Evolutionary conservation across 2,888 invertebrate species (phyloP).

Genomic region (Tachina fera): DNA sequence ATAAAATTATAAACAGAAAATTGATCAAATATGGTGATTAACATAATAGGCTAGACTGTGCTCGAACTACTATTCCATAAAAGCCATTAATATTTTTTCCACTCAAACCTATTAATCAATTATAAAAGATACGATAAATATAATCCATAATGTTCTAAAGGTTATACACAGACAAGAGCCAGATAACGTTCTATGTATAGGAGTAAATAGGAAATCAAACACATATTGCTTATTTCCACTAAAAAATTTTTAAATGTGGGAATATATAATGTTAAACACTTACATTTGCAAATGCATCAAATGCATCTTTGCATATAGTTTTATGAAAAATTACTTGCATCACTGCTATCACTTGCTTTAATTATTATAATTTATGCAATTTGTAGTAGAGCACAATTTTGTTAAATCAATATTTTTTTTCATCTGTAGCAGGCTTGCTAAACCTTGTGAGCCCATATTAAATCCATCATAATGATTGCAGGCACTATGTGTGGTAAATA

Average conservation of each 20-base stretch:
- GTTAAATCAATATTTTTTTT: not conserved
- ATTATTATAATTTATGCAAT: constrained; percentile 37
- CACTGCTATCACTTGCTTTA: not conserved
- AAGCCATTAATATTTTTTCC: too few species aligned
- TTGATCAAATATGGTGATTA: too few species aligned
- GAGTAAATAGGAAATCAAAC: not conserved
- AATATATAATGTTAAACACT: not conserved
- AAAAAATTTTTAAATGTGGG: not conserved
- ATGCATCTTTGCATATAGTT: not conserved
- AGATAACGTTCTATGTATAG: not conserved
- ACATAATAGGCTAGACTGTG: too few species aligned
- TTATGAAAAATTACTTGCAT: not conserved
- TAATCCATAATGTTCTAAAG: too few species aligned
- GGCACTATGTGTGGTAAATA: constrained; percentile 40
- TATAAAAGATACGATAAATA: too few species aligned
- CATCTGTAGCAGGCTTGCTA: not conserved
- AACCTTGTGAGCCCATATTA: constrained; percentile 30
- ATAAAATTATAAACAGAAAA: too few species aligned
- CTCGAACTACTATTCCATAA: too few species aligned
- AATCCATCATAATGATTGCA: constrained; percentile 50
- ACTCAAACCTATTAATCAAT: too few species aligned
- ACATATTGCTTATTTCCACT: not conserved
- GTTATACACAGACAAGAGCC: not conserved
- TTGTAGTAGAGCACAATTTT: not conserved
- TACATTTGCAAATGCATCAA: not conserved